phyloP scores from a whole-genome alignment of 2,113 vertebrate genomes.

The Xiphorhynchus elegans region DNA sequence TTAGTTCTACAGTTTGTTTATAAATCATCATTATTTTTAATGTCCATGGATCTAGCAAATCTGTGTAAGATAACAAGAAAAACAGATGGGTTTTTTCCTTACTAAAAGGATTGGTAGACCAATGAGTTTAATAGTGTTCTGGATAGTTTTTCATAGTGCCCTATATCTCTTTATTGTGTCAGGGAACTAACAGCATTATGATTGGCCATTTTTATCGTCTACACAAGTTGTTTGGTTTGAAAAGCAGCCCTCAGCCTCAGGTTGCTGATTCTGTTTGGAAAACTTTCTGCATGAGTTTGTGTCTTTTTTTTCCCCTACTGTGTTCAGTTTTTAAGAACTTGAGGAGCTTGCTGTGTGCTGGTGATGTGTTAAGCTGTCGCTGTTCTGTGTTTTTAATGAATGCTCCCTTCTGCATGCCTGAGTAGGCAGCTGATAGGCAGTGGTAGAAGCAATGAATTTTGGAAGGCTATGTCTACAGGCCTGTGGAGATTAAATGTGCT shows the following conservation, averaged over 20 bases:
- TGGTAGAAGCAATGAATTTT: not conserved
- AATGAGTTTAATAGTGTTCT: not conserved
- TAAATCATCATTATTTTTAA: not conserved
- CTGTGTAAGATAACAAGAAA: not conserved
- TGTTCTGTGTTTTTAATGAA: not conserved
- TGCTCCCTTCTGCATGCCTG: not conserved
- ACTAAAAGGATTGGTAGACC: not conserved
- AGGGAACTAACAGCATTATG: not conserved
- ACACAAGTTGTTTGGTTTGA: not conserved
- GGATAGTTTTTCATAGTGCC: not conserved
- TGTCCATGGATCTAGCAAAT: not conserved
- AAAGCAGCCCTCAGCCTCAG: not conserved
- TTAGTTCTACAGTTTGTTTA: not conserved
- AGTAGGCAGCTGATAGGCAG: fast-evolving
- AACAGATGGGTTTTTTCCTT: not conserved
- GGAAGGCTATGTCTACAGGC: not conserved
- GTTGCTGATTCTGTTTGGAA: not conserved
- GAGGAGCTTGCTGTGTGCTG: not conserved
- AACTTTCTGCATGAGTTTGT: not conserved
- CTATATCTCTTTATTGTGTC: not conserved
- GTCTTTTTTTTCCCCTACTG: fast-evolving
- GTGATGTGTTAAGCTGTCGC: fast-evolving
- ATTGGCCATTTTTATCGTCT: not conserved
- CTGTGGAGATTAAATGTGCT: not conserved
- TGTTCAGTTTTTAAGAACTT: not conserved